Conservation (phyloP, 2,797 vertebrate genomes). For the Eospalax fontanierii region DNA sequence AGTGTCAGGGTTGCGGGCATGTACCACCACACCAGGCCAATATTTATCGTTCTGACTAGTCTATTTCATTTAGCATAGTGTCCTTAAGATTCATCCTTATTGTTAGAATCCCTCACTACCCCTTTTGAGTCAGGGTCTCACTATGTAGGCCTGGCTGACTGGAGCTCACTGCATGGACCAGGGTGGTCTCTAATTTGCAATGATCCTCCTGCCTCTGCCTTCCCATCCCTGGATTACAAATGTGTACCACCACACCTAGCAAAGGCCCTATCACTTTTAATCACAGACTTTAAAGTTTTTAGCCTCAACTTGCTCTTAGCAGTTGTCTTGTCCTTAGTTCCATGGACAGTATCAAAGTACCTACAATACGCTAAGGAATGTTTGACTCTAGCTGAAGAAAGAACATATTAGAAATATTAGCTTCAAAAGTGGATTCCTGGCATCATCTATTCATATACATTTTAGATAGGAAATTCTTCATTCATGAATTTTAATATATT, state of each 20-base stretch:
- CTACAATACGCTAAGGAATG: not conserved
- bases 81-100: too few relatives aligned
- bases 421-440: constrained; percentile 7
- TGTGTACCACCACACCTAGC: not conserved
- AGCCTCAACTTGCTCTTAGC: not conserved
- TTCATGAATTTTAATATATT: constrained; percentile 46
- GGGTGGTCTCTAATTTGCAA: not conserved
- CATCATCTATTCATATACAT: not conserved
- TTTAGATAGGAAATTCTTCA: not conserved
- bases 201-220: not conserved
- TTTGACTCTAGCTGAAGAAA: constrained; percentile 7
- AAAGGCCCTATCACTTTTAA: too few relatives aligned
- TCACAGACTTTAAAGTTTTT: too few relatives aligned
- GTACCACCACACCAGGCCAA: too few relatives aligned
- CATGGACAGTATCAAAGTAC: not conserved
- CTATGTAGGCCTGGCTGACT: not conserved
- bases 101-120: too few relatives aligned
- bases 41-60: too few relatives aligned
- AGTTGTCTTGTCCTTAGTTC: constrained; percentile 8
- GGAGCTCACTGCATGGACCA: not conserved
- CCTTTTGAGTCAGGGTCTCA: not conserved
- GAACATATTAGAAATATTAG: constrained; percentile 20
- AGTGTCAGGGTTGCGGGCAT: too few relatives aligned
- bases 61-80: too few relatives aligned
- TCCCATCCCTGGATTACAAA: not conserved